A percentile compares a stretch with the other conserved stretches of the same genome.
Conservation (phyloP, 2,113 vertebrate genomes). For the Nanorana parkeri region DNA sequence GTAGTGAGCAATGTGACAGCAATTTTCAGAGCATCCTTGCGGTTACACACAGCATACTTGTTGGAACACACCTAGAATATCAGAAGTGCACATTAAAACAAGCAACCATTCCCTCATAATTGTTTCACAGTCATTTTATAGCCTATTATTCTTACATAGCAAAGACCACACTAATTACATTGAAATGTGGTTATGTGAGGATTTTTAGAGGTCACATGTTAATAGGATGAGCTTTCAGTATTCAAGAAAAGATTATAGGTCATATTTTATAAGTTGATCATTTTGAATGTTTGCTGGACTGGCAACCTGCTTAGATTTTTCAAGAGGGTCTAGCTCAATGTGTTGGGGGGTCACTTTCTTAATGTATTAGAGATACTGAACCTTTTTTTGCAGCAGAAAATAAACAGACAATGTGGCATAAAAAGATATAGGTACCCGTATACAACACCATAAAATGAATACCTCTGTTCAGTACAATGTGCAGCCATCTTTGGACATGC, state of each 20-base stretch:
- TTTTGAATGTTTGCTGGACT: too few species aligned
- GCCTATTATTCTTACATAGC: not conserved
- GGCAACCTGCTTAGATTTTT: not conserved
- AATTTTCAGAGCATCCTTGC: not conserved
- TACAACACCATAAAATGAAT: too few species aligned
- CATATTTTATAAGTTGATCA: too few species aligned
- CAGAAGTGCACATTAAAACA: not conserved
- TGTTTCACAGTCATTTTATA: conserved; percentile 7
- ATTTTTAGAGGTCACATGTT: not conserved
- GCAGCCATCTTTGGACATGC: too few species aligned
- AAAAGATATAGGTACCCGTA: too few species aligned
- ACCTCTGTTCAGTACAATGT: too few species aligned
- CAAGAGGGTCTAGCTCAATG: not conserved
- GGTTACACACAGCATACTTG: not conserved
- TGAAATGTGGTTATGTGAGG: conserved; percentile 1
- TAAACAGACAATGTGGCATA: too few species aligned
- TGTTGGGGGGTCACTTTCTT: too few species aligned
- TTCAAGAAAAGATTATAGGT: not conserved
- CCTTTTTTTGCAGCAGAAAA: too few species aligned
- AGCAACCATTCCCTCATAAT: not conserved
- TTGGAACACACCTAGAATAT: not conserved
- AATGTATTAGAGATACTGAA: too few species aligned
- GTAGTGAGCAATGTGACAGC: not conserved
- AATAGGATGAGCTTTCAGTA: conserved; percentile 21
- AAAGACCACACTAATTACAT: not conserved